phyloP scores from a whole-genome alignment of 2,797 vertebrate species.

The Diplodus puntazzo region DNA sequence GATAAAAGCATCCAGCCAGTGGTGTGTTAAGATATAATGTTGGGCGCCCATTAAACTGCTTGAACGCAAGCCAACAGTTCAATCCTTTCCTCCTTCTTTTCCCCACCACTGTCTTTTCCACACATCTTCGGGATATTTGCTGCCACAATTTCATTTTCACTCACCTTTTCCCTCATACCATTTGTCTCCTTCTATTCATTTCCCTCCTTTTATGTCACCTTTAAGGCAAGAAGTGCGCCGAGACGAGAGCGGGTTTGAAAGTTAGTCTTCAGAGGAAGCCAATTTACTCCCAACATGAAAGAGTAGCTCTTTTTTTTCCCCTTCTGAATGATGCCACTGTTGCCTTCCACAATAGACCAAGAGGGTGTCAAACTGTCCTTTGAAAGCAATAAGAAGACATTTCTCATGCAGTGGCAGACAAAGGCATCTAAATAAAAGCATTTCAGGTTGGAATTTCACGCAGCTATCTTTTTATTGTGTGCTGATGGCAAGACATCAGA shows the following conservation, averaged over 20 bases:
- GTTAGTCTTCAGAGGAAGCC: constrained; percentile 57
- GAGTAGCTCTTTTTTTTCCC: constrained; percentile 27
- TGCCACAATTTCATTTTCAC: constrained; percentile 15
- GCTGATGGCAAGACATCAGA: constrained; percentile 36
- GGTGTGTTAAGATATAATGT: constrained; percentile 30
- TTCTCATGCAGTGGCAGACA: constrained; percentile 9
- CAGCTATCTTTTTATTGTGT: constrained; percentile 5
- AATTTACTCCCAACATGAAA: constrained; percentile 69
- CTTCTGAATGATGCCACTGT: constrained; percentile 43
- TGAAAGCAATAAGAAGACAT: constrained; percentile 45
- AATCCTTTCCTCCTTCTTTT: constrained; percentile 16
- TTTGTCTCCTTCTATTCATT: constrained; percentile 21
- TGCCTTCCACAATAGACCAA: constrained; percentile 38
- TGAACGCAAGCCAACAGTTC: constrained; percentile 15
- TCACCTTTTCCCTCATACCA: constrained; percentile 31
- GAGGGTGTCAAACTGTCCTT: constrained; percentile 54
- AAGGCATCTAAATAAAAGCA: constrained; percentile 36
- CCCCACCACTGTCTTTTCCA: neutral
- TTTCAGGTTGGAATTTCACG: constrained; percentile 37
- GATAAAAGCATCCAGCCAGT: constrained; percentile 46
- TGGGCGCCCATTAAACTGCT: constrained; percentile 22
- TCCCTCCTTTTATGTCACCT: constrained; percentile 44
- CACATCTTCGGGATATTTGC: constrained; percentile 28
- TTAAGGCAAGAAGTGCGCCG: constrained; percentile 27
- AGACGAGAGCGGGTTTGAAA: constrained; percentile 40